Base-by-base conservation (phyloP, 2,888 invertebrate species). In the Tetrapedia diversipes region DNA sequence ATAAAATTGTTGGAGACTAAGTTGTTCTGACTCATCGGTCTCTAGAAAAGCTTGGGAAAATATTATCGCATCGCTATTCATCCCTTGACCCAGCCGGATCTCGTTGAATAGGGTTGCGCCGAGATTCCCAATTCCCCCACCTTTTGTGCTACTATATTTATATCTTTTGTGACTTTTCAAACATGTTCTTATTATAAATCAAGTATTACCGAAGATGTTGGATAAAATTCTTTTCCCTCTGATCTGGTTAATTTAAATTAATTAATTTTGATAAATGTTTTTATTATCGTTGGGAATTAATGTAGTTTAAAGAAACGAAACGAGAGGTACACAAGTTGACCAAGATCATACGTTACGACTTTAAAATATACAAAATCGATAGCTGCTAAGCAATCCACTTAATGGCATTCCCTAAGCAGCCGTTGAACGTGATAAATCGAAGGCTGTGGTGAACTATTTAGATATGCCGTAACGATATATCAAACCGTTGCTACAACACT, bases 401-500 rank as follows among this genome's bases (percentile, higher is more conserved):
- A 84, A 84, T 79, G 78, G 84, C 78, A 83, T 84, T 84, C 81
- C 66, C 80, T 80, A 84, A 84, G 78, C 80, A 83, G 80, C 68
- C 74, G 59, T 54, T 77, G 75, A 75, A 82, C 79, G 74, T 70
- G 84, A 84, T 84, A 83, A 84, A 84, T 82, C 81, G 77, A 84
- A 79, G 67, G 73, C 75, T 77, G 60, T 69, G 73, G 60, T n/a
- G n/a, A n/a, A 78, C 82, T 77, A 80, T 83, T 83, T 84, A 80
- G 84, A 83, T 80, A 77, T 63, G 63, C 64, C 51, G 67, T 61
- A 34, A 74, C 77, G 65, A 71, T 67, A 77, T 53, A 77, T 60
- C 63, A 45, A 67, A 19, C 34, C 39, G 34, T 59, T 37, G 61
- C 51, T 53, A 51, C 76, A 45, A 66, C 54, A 27, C 34, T 43